phyloP scores from a whole-genome alignment of 2,797 vertebrate genomes.

The Arnoldichthys spilopterus region DNA sequence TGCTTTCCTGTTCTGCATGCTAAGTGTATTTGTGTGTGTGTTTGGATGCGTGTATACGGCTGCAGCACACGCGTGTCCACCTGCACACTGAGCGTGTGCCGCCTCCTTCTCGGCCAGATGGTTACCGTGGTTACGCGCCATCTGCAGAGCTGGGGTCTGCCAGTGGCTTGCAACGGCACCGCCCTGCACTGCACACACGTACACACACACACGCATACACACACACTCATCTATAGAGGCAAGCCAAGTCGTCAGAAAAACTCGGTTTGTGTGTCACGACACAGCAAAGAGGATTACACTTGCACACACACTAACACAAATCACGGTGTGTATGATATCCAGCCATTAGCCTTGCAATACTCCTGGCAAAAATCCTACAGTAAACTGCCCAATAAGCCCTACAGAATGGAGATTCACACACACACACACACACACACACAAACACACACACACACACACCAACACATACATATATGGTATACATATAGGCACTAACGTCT shows the following conservation, averaged over 20 bases:
- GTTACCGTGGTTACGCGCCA: constrained; percentile 46
- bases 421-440: no score
- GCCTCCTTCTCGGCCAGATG: constrained; percentile 36
- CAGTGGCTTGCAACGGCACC: constrained; percentile 36
- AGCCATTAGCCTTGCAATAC: constrained; percentile 35
- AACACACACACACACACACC: no score
- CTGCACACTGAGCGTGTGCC: constrained; percentile 22
- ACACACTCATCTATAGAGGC: constrained; percentile 29
- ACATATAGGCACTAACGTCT: no score
- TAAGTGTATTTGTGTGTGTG: constrained; percentile 27
- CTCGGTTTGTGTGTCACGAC: constrained; percentile 45
- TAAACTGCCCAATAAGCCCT: constrained; percentile 5
- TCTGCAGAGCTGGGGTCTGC: constrained; percentile 45
- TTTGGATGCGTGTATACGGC: constrained; percentile 10
- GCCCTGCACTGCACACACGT: neutral
- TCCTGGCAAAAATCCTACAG: constrained; percentile 7
- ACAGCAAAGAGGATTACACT: constrained; percentile 47
- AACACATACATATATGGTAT: no score
- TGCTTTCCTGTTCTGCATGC: constrained; percentile 29
- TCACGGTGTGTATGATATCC: constrained; percentile 29
- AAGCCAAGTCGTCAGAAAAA: constrained; percentile 37
- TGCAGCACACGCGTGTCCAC: constrained; percentile 22
- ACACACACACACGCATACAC: constrained; percentile 29
- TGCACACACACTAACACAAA: constrained; percentile 18
- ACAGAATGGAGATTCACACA: neutral